Evolutionary conservation across 1,140 invertebrate species (phyloP).

Genomic region (Grapholita molesta): DNA sequence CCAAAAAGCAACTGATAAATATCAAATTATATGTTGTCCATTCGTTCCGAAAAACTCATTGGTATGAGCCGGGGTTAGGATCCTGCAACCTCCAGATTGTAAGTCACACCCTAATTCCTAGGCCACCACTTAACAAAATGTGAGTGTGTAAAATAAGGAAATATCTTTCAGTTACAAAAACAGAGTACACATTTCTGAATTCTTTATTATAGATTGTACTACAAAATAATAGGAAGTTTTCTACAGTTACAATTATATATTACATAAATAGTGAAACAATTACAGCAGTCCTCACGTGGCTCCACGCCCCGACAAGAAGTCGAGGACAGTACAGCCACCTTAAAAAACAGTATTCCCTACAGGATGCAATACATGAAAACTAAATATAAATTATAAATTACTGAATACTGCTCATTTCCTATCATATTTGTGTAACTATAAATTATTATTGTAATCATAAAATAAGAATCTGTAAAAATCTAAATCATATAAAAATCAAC

Average conservation of each 20-base stretch:
- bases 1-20: too few species aligned
- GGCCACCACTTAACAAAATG: neutral
- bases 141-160: neutral
- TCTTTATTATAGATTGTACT: conserved; percentile 76
- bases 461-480: conserved; percentile 49
- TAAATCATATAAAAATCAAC: conserved; percentile 43
- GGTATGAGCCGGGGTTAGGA: too few species aligned
- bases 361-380: conserved; percentile 38
- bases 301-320: conserved; percentile 32
- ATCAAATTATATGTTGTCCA: too few species aligned
- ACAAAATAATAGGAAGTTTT: conserved; percentile 78
- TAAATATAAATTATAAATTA: conserved; percentile 61
- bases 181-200: conserved; percentile 56
- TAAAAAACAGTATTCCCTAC: conserved; percentile 28
- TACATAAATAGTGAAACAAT: conserved; percentile 75
- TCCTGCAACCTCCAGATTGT: too few species aligned
- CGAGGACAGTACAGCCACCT: conserved; percentile 38
- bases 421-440: conserved; percentile 61
- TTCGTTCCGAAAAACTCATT: too few species aligned
- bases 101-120: too few species aligned
- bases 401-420: conserved; percentile 70
- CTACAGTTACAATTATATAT: conserved; percentile 71
- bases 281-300: conserved; percentile 54
- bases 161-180: neutral
- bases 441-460: conserved; percentile 45